Evolutionary conservation across 2,888 invertebrate species (phyloP).

Genomic region (Crossocerus cetratus): DNA sequence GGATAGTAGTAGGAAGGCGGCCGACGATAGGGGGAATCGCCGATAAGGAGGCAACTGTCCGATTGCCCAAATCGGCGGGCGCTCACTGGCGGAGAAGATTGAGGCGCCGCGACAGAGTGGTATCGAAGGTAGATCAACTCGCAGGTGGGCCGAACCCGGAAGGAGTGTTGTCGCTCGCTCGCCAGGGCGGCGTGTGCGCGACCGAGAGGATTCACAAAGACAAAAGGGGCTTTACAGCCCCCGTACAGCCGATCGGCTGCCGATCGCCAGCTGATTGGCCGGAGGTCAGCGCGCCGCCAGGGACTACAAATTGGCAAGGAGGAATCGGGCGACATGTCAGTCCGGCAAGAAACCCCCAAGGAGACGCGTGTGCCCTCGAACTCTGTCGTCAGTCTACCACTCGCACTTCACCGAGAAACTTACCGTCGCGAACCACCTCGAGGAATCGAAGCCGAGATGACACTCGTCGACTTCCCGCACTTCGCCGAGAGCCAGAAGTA

Average conservation of each 20-base stretch:
- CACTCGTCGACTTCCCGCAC: conserved; percentile 8
- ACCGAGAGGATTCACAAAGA: conserved; percentile 6
- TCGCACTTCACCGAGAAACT: too few species aligned
- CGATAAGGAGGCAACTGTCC: background rate
- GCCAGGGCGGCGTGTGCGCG: conserved; percentile 4
- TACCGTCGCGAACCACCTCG: background rate
- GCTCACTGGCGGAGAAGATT: conserved; percentile 2
- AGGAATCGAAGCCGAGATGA: background rate
- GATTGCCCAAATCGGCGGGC: conserved; percentile 1
- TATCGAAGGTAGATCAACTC: conserved; percentile 19
- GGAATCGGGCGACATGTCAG: conserved; percentile 49
- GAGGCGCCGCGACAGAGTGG: conserved; percentile 12
- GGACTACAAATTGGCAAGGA: conserved; percentile 59
- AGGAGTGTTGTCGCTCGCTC: background rate
- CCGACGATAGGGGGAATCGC: background rate
- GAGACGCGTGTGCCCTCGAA: background rate
- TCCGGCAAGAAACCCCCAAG: conserved; percentile 29
- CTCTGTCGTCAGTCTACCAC: background rate
- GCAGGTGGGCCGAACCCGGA: conserved; percentile 32
- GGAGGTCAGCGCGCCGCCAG: conserved; percentile 20
- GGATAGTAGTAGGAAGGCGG: background rate
- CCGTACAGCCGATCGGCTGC: background rate
- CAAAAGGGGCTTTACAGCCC: conserved; percentile 38
- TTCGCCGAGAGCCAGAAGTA: background rate
- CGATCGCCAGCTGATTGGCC: conserved; percentile 40